Base-by-base conservation (phyloP, 1,140 invertebrate genomes). In the Helicoverpa zea region DNA sequence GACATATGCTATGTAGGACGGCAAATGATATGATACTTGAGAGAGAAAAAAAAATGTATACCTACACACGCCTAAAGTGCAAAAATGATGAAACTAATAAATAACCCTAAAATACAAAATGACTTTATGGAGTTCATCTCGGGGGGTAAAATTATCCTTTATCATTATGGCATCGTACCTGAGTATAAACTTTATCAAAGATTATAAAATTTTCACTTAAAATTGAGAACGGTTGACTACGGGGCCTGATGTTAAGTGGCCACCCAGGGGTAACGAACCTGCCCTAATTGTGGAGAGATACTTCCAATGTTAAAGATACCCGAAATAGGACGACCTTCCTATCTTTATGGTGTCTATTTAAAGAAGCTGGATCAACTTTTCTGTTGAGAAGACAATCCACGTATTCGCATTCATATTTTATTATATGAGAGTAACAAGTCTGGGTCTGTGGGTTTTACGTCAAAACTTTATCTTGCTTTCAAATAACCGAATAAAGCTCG, bases 211-310 rank as follows among this genome's bases (percentile, higher is more conserved):
- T 52, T 30, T 29, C 68, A 16, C 68, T 72, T 29, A 11, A 54
- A 72, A 72, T 35, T 72, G 51, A 35, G 52, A 56, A 14, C 54
- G 49, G 68, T 35, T 16, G 18, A 52, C 68, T 30, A 56, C 9
- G 35, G 51, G 51, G 68, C 49, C 68, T 54, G 68, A 30, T 72
- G 68, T 66, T 66, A 16, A 66, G 66, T 51, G 66, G 49, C 18
- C 49, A 13, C 47, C 47, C 66, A 52, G 23, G 66, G 66, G 66
- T 70, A 52, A 49, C 66, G 43, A 51, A 66, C 63, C 63, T 66
- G 51, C 66, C 66, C 66, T 70, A 70, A 70, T 70, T 52, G 66
- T 52, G 18, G 66, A 70, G 47, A 29, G 66, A 23, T 52, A 70
- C 66, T 51, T 47, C 10, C 64, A 43, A 30, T 63, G 35, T 52